Evolutionary conservation across 2,113 vertebrate genomes (phyloP).

Genomic region (Cercopithecus mona): DNA sequence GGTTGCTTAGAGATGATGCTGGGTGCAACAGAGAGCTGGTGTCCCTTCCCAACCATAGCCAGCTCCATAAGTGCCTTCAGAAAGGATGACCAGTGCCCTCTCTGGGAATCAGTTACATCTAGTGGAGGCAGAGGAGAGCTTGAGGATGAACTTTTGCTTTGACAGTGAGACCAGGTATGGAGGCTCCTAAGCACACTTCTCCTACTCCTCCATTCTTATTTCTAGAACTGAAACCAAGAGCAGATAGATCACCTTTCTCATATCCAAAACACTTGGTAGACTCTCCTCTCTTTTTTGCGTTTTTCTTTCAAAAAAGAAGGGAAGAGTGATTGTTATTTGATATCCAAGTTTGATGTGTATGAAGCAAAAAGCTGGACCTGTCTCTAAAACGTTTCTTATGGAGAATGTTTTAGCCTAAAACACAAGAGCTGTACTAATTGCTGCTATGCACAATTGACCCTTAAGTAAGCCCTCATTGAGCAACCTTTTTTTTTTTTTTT

Average conservation of each 20-base stretch:
- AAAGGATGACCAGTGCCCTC: not conserved
- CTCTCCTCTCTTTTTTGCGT: not conserved
- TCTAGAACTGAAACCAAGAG: not conserved
- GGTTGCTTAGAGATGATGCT: not conserved
- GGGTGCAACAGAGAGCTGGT: not conserved
- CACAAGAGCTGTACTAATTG: not conserved
- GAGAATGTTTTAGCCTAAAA: constrained; percentile 19
- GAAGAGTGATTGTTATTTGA: not conserved
- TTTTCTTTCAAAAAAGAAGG: constrained; percentile 9
- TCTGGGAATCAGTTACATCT: not conserved
- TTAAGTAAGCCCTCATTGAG: constrained; percentile 10
- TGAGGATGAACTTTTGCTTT: not conserved
- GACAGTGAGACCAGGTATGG: not conserved
- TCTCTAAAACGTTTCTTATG: constrained; percentile 43
- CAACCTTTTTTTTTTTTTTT: not conserved
- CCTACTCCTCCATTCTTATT: not conserved
- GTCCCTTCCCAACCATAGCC: not conserved
- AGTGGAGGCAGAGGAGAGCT: not conserved
- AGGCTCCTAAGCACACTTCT: not conserved
- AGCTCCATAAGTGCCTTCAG: not conserved
- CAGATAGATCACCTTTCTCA: not conserved
- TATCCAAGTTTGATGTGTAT: not conserved
- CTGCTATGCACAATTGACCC: not conserved
- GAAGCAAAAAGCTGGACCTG: not conserved
- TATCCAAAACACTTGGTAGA: not conserved